Evolutionary conservation across 1,140 invertebrate genomes (phyloP).

Genomic region (Notospermus geniculatus): DNA sequence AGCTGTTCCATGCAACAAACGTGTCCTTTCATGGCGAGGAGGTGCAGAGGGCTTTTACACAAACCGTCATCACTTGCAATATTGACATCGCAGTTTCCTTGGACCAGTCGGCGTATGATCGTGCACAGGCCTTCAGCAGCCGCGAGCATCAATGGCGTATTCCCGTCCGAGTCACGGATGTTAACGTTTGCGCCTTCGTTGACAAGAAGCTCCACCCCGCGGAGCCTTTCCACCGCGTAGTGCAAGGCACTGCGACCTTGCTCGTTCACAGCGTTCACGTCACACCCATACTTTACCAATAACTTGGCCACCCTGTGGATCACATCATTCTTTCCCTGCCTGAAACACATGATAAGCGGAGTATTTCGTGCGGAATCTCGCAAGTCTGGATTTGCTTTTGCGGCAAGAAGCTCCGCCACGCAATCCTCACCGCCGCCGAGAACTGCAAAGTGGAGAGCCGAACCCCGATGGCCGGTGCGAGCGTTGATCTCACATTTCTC

Average conservation of each 20-base stretch:
- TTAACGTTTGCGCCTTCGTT: conserved; percentile 39
- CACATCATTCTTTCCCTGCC: conserved; percentile 24
- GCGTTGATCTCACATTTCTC: conserved; percentile 25
- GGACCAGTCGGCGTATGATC: conserved; percentile 31
- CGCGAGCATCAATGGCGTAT: conserved; percentile 43
- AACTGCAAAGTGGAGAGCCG: conserved; percentile 43
- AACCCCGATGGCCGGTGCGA: conserved; percentile 17
- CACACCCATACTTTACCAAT: conserved; percentile 28
- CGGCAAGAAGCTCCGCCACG: conserved; percentile 28
- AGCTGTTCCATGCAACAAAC: conserved; percentile 35
- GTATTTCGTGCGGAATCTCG: conserved; percentile 37
- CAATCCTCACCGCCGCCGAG: conserved; percentile 31
- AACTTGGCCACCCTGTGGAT: conserved; percentile 22
- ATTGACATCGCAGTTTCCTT: conserved; percentile 38
- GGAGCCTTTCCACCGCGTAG: conserved; percentile 36
- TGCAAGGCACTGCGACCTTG: conserved; percentile 44
- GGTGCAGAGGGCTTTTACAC: conserved; percentile 39
- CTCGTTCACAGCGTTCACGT: conserved; percentile 32
- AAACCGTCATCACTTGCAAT: conserved; percentile 24
- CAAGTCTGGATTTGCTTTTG: conserved; percentile 31
- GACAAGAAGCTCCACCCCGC: conserved; percentile 34
- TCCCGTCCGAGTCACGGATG: conserved; percentile 35
- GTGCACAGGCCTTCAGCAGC: conserved; percentile 45
- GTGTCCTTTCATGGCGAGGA: conserved; percentile 47
- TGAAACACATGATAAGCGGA: conserved; percentile 40